Evolutionary conservation across 2,888 invertebrate genomes (phyloP).

Genomic region (Proisotoma minuta): DNA sequence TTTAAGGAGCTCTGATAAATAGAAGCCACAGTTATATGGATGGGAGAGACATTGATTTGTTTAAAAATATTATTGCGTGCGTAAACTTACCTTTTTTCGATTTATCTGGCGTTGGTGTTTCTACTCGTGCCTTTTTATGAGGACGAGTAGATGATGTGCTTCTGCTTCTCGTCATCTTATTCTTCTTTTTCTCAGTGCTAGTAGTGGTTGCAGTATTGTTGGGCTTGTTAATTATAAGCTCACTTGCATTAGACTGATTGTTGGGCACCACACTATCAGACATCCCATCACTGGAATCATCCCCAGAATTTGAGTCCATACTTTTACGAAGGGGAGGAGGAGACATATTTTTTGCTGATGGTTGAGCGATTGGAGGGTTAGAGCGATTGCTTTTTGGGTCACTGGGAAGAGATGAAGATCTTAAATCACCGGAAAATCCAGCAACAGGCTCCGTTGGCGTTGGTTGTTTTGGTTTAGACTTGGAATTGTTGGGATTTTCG

Average conservation of each 20-base stretch:
- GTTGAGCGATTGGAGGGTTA: too few relatives aligned
- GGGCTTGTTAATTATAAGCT: too few relatives aligned
- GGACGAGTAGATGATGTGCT: not conserved
- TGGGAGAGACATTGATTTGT: not conserved
- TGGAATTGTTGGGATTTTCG: too few relatives aligned
- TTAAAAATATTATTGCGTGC: too few relatives aligned
- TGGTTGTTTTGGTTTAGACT: too few relatives aligned
- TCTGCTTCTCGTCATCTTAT: too few relatives aligned
- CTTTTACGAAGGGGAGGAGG: not conserved
- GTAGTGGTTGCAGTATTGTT: too few relatives aligned
- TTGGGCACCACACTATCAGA: not conserved
- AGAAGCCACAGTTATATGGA: not conserved
- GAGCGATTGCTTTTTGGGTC: not conserved
- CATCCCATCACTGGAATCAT: constrained; percentile 14
- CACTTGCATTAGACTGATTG: not conserved
- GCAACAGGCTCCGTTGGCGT: not conserved
- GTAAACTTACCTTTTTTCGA: too few relatives aligned
- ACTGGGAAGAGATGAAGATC: not conserved
- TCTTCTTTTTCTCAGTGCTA: too few relatives aligned
- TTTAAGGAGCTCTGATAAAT: not conserved
- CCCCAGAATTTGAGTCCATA: not conserved
- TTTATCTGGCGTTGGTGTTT: too few relatives aligned
- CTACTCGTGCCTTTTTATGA: not conserved
- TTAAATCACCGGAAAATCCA: too few relatives aligned
- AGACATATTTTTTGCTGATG: too few relatives aligned